These are phyloP conservation scores for Enteromius mattozi DNA, from an alignment of 2,797 vertebrate genomes.

Conservation along the genomic window DNA sequence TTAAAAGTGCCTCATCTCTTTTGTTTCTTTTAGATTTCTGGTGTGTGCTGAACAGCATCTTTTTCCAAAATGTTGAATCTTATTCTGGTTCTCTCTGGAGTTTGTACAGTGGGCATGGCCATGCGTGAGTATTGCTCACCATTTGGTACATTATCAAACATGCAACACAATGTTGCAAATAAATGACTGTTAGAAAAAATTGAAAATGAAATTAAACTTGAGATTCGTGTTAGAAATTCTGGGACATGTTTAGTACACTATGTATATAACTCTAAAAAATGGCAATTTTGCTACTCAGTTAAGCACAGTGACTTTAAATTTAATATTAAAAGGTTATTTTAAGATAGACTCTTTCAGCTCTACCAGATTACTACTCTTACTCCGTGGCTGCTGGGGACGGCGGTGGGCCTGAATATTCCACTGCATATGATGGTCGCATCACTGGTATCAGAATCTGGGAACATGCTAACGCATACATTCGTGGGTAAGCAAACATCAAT, in stretches of 20 bases:
- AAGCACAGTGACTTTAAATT: too few species aligned
- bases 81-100: constrained; percentile 5
- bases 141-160: too few species aligned
- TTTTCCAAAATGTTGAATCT: constrained; percentile 12
- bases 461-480: neutral
- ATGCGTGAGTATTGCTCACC: constrained; percentile 4
- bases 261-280: too few species aligned
- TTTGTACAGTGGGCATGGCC: neutral
- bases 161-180: too few species aligned
- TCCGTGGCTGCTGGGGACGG: neutral
- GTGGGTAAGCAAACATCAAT: neutral
- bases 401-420: neutral
- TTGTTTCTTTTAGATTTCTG: neutral
- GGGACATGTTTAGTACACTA: too few species aligned
- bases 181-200: too few species aligned
- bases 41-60: neutral
- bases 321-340: too few species aligned
- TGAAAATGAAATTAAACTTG: too few species aligned
- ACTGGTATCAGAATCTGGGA: neutral
- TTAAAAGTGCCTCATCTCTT: too few species aligned
- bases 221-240: too few species aligned
- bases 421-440: neutral
- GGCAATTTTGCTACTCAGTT: too few species aligned
- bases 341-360: constrained; percentile 17
- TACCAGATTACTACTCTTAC: neutral